A percentile compares a stretch with the other conserved stretches of the same genome.
Conservation (phyloP, 2,113 vertebrate species). For the Myanophis thanlyinensis region DNA sequence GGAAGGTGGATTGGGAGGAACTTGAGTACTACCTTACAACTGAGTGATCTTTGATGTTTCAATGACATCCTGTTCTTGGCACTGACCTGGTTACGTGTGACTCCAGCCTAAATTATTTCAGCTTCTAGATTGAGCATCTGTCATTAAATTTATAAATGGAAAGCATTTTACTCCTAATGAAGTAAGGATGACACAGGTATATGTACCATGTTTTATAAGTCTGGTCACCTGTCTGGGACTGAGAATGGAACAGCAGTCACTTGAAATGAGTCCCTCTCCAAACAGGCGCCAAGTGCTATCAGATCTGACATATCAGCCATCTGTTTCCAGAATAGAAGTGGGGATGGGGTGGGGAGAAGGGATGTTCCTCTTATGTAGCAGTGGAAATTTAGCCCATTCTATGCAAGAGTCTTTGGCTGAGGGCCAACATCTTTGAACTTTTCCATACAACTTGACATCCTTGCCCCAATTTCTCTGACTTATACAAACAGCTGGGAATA, state of each 20-base stretch:
- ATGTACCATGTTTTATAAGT: neutral
- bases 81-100: neutral
- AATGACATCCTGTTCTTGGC: neutral
- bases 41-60: neutral
- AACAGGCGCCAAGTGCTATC: neutral
- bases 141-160: neutral
- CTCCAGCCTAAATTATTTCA: neutral
- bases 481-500: constrained; percentile 34
- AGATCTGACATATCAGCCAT: neutral
- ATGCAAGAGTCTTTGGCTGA: neutral
- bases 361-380: neutral
- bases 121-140: neutral
- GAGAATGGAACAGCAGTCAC: neutral
- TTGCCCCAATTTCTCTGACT: constrained; percentile 29
- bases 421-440: constrained; percentile 8
- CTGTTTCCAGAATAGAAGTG: neutral
- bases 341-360: neutral
- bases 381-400: neutral
- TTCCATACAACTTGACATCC: neutral
- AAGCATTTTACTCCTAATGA: neutral
- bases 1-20: neutral
- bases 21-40: neutral
- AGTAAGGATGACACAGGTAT: neutral
- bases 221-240: neutral
- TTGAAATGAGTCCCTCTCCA: neutral